Percentiles rank a stretch among this genome's conserved stretches.
Evolutionary conservation across 2,888 invertebrate species (phyloP).

Genomic region (Tenthredo scrophulariae): DNA sequence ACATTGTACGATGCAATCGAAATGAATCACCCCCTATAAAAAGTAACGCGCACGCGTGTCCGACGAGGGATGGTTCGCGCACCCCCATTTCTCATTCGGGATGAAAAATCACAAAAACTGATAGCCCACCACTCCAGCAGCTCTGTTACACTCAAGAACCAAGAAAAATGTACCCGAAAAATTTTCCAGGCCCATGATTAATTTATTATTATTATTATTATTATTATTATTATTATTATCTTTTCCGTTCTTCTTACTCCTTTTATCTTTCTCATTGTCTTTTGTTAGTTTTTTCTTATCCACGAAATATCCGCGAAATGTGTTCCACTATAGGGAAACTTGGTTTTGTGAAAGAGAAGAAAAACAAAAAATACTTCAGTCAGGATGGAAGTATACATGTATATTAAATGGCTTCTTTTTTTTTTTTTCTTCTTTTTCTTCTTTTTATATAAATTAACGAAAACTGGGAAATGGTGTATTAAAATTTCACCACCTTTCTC

Average conservation of each 20-base stretch:
- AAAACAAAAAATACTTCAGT: background rate
- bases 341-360: background rate
- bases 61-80: constrained; percentile 42
- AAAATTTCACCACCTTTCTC: background rate
- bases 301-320: background rate
- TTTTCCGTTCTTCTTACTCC: background rate
- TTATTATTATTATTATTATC: background rate
- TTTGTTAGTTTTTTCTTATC: background rate
- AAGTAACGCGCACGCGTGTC: constrained; percentile 43
- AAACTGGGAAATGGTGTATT: background rate
- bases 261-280: background rate
- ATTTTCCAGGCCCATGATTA: constrained; percentile 48
- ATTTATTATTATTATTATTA: constrained; percentile 30
- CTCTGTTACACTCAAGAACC: constrained; percentile 43
- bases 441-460: background rate
- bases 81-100: constrained; percentile 51
- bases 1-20: constrained; percentile 38
- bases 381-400: background rate
- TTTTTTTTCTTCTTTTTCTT: background rate
- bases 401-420: no score
- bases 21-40: constrained; percentile 44
- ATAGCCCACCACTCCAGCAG: constrained; percentile 43
- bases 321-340: background rate
- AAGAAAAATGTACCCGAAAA: constrained; percentile 54
- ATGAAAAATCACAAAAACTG: constrained; percentile 56